A percentile compares a stretch with the other conserved stretches of the same genome.
phyloP scores from a whole-genome alignment of 2,113 vertebrate species.

The Tetraodon nigroviridis region DNA sequence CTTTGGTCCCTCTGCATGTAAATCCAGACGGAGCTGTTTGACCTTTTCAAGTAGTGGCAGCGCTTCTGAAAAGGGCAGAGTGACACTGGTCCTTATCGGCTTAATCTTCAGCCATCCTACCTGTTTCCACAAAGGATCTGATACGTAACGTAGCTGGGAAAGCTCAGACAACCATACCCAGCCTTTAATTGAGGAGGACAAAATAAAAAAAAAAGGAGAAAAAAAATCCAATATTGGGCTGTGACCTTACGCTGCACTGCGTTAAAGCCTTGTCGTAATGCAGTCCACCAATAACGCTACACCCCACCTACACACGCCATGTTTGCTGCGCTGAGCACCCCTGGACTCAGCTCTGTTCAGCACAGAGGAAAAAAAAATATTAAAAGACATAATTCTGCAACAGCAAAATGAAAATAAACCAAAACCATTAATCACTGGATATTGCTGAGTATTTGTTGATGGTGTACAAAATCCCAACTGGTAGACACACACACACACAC shows the following conservation, averaged over 20 bases:
- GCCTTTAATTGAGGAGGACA: background rate
- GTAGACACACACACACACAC: background rate
- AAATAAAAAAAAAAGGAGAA: too few species aligned
- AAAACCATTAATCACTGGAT: slow-evolving; percentile 12
- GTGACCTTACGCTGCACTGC: background rate
- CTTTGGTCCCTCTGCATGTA: slow-evolving; percentile 25
- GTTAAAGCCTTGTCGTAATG: slow-evolving; percentile 15
- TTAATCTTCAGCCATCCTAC: slow-evolving; percentile 7
- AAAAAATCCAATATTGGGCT: background rate
- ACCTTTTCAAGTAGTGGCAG: slow-evolving; percentile 9
- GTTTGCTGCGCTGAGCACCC: slow-evolving; percentile 1
- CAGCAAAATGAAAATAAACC: slow-evolving; percentile 1
- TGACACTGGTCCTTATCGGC: slow-evolving; percentile 28
- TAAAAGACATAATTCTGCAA: background rate
- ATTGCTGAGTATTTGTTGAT: background rate
- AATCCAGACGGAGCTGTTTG: slow-evolving; percentile 20
- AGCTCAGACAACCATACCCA: background rate
- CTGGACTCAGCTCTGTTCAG: background rate
- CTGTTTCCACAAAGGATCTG: background rate
- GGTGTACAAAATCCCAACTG: slow-evolving; percentile 5
- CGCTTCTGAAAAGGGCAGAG: slow-evolving; percentile 27
- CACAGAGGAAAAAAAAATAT: background rate
- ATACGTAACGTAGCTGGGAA: slow-evolving; percentile 6
- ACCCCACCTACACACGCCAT: slow-evolving; percentile 4
- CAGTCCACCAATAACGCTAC: slow-evolving; percentile 7